These are phyloP conservation scores for Halcyon senegalensis DNA, from an alignment of 2,113 vertebrate species.

Conservation along the genomic window DNA sequence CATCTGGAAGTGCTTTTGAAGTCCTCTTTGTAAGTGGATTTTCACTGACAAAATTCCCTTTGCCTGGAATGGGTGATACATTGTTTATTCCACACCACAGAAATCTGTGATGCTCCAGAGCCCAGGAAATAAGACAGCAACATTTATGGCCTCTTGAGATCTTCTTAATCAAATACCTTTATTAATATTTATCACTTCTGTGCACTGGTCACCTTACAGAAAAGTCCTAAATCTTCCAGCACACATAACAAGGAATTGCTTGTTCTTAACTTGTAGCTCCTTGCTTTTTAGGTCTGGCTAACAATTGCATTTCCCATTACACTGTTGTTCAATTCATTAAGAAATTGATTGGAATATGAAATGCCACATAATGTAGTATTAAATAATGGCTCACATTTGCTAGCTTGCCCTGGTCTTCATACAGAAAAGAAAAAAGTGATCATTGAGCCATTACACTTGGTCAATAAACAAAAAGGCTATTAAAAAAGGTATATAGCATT, in stretches of 20 bases:
- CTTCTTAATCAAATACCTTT: not conserved
- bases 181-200: no score
- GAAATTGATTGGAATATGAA: not conserved
- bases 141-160: not conserved
- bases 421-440: not conserved
- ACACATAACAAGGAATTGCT: fast-evolving
- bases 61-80: not conserved
- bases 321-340: not conserved
- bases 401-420: not conserved
- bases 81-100: not conserved
- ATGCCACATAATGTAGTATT: not conserved
- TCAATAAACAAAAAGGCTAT: not conserved
- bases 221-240: not conserved
- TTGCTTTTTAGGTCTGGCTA: not conserved
- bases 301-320: not conserved
- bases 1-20: not conserved
- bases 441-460: not conserved
- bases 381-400: not conserved
- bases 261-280: not conserved
- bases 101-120: not conserved
- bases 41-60: not conserved
- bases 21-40: not conserved
- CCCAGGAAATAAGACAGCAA: not conserved
- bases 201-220: not conserved
- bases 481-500: not conserved